Base-by-base conservation (phyloP, 2,888 invertebrate genomes). In the Bombylius major region DNA sequence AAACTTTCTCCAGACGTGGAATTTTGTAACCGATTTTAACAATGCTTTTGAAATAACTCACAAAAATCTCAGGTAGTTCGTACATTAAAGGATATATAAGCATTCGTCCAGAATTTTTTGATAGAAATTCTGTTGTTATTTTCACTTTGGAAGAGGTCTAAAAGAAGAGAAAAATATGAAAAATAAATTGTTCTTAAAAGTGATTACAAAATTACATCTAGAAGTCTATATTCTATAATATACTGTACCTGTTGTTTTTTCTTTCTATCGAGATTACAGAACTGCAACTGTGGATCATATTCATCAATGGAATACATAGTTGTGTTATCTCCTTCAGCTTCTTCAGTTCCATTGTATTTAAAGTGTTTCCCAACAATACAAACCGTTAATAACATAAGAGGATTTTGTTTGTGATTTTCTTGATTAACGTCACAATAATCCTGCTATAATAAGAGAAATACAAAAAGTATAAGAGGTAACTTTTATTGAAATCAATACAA, bases 351-450 rank as follows among this genome's bases (percentile, higher is more conserved):
- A 7, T 62, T 58, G 49, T 60, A 59, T 7, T 67, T 67, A 54
- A 72, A 71, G 58, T 72, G 73, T 2, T 69, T 69, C 0, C 75
- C 75, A 49, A 75, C 66, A 3, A 72, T 70, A 1, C 73, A 71
- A 1, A 69, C 67, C 44, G 67, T 67, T 5, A 75, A 61, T 2
- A 71, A 70, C 70, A 75, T 68, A 8, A 75, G 61, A 1, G 75
- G 74, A 9, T 67, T 63, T 4, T 69, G 64, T n/a, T 64, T 66
- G 1, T 73, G 57, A 57, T 70, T 71, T 4, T 67, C 60, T 63
- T 73, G 66, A 56, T 64, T 62, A 23, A 23, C 23, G 23, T 23
- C 23, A 23, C 23, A 23, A 23, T 23, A 23, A 23, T 23, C 23
- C 3, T 23, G 23, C 23, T 23, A n/a, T n/a, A 23, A 23, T 23